Evolutionary conservation across 2,888 invertebrate genomes (phyloP).

Genomic region (Alcis repandata): DNA sequence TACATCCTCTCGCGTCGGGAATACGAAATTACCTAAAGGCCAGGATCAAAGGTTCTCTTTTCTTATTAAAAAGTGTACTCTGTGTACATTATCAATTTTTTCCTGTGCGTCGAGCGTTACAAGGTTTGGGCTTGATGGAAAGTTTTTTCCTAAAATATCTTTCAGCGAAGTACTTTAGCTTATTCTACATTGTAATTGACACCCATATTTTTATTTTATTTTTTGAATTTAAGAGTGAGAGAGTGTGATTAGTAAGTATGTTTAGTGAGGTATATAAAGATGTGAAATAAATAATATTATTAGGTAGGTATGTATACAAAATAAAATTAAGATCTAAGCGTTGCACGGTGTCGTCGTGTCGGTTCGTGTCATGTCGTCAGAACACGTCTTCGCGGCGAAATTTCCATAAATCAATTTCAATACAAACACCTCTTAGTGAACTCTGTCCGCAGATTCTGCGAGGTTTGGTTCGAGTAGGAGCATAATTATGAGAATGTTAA

Average conservation of each 20-base stretch:
- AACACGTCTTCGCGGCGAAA: constrained; percentile 77
- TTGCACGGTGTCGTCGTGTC: constrained; percentile 40
- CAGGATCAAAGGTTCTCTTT: constrained; percentile 63
- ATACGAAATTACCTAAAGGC: constrained; percentile 58
- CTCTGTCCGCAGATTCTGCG: constrained; percentile 74
- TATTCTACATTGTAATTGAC: too few species aligned
- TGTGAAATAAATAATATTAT: too few species aligned
- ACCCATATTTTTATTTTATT: too few species aligned
- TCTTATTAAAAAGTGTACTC: constrained; percentile 50
- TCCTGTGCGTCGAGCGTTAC: constrained; percentile 51
- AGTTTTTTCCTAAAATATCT: too few species aligned
- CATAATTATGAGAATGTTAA: constrained; percentile 27
- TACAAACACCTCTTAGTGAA: constrained; percentile 86
- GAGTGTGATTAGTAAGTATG: too few species aligned
- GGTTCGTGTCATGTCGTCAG: constrained; percentile 50
- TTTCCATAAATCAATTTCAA: constrained; percentile 86
- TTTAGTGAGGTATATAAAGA: too few species aligned
- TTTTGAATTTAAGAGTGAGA: too few species aligned
- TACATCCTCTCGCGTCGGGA: constrained; percentile 57
- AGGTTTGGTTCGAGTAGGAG: constrained; percentile 52
- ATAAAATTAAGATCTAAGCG: constrained; percentile 56
- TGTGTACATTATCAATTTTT: constrained; percentile 59
- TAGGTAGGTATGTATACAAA: too few species aligned
- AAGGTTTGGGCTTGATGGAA: constrained; percentile 21
- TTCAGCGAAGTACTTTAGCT: too few species aligned